A percentile compares a stretch with the other conserved stretches of the same genome.
Conservation (phyloP, 2,888 invertebrate genomes). For the Catocala fraxini region DNA sequence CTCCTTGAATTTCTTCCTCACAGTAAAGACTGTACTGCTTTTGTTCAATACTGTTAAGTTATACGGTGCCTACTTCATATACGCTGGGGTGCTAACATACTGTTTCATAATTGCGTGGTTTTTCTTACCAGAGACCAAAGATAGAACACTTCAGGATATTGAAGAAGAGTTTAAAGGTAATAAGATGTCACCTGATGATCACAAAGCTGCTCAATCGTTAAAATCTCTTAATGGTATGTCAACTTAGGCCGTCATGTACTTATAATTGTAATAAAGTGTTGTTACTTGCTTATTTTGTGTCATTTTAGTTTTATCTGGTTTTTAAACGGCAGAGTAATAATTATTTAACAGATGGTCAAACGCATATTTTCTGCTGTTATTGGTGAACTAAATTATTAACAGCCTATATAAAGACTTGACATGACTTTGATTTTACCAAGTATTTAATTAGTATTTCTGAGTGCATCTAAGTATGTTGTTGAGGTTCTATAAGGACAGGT, state of each 20-base stretch:
- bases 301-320: too few species aligned
- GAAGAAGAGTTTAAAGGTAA: conserved; percentile 42
- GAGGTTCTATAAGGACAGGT: too few species aligned
- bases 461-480: too few species aligned
- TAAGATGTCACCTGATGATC: conserved; percentile 4
- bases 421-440: too few species aligned
- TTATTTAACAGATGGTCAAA: too few species aligned
- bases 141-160: conserved; percentile 53
- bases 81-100: conserved; percentile 42
- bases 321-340: too few species aligned
- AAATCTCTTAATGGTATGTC: conserved; percentile 3
- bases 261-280: too few species aligned
- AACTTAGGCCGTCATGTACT: neutral
- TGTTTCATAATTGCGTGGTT: conserved; percentile 40
- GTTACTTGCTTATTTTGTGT: too few species aligned
- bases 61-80: conserved; percentile 45
- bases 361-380: too few species aligned
- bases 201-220: conserved; percentile 9
- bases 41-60: conserved; percentile 41
- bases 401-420: too few species aligned
- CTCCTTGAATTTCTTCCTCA: conserved; percentile 43
- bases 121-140: conserved; percentile 54
- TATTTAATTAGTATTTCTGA: too few species aligned
- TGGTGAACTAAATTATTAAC: too few species aligned
- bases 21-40: conserved; percentile 44